A percentile compares a stretch with the other conserved stretches of the same genome.
Conservation (phyloP, 2,888 invertebrate species). For the Poecilus cupreus region DNA sequence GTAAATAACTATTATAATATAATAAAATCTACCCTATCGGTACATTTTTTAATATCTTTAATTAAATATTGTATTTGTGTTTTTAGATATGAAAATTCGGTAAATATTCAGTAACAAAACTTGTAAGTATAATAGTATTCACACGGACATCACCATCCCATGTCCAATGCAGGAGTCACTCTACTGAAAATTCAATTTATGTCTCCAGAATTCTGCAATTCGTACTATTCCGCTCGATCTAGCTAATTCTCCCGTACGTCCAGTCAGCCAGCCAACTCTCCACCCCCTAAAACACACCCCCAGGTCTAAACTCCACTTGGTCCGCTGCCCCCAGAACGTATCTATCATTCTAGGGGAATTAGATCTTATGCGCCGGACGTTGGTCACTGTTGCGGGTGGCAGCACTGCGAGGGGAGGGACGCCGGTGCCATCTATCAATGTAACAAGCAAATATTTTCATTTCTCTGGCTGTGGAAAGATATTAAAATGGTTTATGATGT, state of each 20-base stretch:
- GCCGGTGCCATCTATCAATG: conserved; percentile 11
- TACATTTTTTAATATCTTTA: too few relatives aligned
- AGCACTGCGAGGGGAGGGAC: background rate
- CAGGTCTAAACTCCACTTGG: conserved; percentile 50
- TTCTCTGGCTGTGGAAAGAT: background rate
- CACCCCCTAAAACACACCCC: background rate
- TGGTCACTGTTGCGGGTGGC: conserved; percentile 68
- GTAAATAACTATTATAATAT: too few relatives aligned
- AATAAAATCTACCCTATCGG: too few relatives aligned
- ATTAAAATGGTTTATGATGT: background rate
- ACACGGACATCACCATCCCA: background rate
- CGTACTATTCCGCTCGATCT: conserved; percentile 70
- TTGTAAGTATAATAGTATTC: conserved; percentile 4
- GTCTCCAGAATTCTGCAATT: conserved; percentile 71
- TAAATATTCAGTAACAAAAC: conserved; percentile 4
- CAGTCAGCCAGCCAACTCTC: conserved; percentile 62
- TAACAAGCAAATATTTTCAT: conserved; percentile 30
- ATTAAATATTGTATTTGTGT: too few relatives aligned
- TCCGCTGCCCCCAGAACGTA: conserved; percentile 64
- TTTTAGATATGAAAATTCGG: background rate
- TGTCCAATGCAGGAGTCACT: conserved; percentile 64
- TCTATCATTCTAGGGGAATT: conserved; percentile 71
- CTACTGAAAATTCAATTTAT: conserved; percentile 72
- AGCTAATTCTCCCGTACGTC: conserved; percentile 68
- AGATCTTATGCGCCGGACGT: conserved; percentile 66